phyloP scores from a whole-genome alignment of 2,888 invertebrate species.

The Clunio marinus region DNA sequence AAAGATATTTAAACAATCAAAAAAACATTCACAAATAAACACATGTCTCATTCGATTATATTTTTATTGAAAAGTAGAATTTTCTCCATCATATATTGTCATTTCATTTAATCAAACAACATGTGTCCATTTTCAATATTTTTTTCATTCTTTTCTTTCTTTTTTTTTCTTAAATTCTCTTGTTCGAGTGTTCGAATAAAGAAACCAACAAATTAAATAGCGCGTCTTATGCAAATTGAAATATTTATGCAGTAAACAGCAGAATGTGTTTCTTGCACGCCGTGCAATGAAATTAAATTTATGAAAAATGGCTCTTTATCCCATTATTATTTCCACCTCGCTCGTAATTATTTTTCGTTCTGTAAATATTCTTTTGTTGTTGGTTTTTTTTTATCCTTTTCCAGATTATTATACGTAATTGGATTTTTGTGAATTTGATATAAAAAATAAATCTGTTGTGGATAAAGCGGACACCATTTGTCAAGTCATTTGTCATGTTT shows the following conservation, averaged over 20 bases:
- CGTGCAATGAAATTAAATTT: constrained; percentile 13
- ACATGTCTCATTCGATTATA: no score
- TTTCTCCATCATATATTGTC: no score
- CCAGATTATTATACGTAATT: constrained; percentile 21
- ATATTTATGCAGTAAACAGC: constrained; percentile 4
- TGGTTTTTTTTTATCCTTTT: no score
- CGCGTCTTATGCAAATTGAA: constrained; percentile 13
- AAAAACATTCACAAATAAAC: no score
- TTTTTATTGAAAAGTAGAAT: no score
- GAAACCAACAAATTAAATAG: constrained; percentile 12
- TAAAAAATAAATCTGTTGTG: constrained; percentile 29
- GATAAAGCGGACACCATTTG: constrained; percentile 32
- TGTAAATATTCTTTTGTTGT: constrained; percentile 1
- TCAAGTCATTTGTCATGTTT: constrained; percentile 12
- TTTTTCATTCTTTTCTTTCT: constrained; percentile 7
- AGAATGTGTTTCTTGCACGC: neutral
- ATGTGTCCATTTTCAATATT: neutral
- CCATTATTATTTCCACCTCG: constrained; percentile 13
- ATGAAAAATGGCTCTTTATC: constrained; percentile 32
- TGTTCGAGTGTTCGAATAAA: neutral
- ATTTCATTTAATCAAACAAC: constrained; percentile 33
- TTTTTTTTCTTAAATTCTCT: neutral
- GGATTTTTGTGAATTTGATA: constrained; percentile 30
- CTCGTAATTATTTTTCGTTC: constrained; percentile 8
- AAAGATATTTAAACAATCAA: no score